Conservation (phyloP, 1,140 invertebrate genomes). For the Steinernema khuongi region DNA sequence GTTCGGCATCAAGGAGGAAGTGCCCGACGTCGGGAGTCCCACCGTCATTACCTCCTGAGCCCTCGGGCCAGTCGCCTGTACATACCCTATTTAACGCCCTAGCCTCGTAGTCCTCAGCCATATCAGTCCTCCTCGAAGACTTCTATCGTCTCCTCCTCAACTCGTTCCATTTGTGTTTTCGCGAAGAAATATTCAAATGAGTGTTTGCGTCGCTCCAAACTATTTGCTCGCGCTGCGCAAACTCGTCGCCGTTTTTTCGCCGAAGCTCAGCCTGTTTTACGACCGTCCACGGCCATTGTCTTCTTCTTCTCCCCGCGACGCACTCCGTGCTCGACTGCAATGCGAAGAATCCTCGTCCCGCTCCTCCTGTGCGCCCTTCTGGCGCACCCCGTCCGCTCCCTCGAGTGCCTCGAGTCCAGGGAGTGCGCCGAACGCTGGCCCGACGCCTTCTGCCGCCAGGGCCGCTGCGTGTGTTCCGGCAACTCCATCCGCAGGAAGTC, state of each 20-base stretch:
- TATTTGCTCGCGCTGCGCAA: slow-evolving; percentile 13
- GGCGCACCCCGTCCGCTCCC: background rate
- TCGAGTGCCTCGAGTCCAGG: background rate
- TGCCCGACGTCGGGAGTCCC: background rate
- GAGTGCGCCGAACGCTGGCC: slow-evolving; percentile 32
- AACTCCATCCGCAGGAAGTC: slow-evolving; percentile 30
- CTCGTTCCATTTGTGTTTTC: background rate
- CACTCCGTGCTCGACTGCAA: background rate
- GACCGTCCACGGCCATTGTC: background rate
- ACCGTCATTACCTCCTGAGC: background rate
- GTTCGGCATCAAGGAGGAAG: slow-evolving; percentile 47
- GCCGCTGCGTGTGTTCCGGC: slow-evolving; percentile 27
- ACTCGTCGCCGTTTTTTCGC: background rate
- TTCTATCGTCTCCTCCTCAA: background rate
- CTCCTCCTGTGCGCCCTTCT: background rate
- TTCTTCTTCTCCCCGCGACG: background rate
- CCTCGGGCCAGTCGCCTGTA: background rate
- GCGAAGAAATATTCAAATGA: background rate
- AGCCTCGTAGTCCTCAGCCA: too few relatives aligned
- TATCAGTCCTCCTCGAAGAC: background rate
- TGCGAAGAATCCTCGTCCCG: background rate
- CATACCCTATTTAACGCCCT: background rate
- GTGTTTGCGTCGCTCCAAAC: background rate
- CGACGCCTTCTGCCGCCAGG: slow-evolving; percentile 23
- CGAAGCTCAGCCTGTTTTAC: background rate